A percentile compares a stretch with the other conserved stretches of the same genome.
These are phyloP conservation scores for Microplitis mediator DNA, from an alignment of 1,140 invertebrate species.

Conservation along the genomic window DNA sequence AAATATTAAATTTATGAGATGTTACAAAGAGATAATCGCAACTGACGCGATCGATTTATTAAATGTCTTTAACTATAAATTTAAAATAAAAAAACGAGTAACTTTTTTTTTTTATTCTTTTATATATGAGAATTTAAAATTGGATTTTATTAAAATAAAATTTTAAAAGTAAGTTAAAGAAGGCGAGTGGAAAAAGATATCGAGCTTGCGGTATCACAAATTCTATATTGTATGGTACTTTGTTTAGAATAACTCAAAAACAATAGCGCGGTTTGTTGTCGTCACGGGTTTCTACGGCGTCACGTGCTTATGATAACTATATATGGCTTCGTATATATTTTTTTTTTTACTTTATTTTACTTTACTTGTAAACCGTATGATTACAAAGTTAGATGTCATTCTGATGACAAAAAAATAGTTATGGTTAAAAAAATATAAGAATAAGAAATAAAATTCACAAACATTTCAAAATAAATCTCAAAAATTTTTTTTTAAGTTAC, in stretches of 20 bases:
- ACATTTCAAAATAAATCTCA: too few relatives aligned
- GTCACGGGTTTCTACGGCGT: slow-evolving; percentile 45
- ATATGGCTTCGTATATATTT: slow-evolving; percentile 9
- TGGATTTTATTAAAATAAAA: neutral
- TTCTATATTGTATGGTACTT: neutral
- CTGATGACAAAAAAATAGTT: neutral
- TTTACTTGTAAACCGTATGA: neutral
- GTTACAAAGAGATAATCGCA: too few relatives aligned
- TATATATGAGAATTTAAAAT: neutral
- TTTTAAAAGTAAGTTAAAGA: slow-evolving; percentile 19
- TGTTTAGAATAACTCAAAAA: slow-evolving; percentile 58
- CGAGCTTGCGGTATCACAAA: slow-evolving; percentile 32
- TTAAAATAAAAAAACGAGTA: neutral
- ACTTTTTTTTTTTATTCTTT: neutral
- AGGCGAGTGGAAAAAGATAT: slow-evolving; percentile 21
- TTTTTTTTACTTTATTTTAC: neutral
- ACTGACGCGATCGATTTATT: too few relatives aligned
- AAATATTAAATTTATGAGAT: too few relatives aligned
- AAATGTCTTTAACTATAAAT: neutral
- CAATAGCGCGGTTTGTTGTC: slow-evolving; percentile 48
- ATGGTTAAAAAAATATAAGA: neutral
- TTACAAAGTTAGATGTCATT: neutral
- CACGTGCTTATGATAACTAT: slow-evolving; percentile 54
- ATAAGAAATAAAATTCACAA: neutral
- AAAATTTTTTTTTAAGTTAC: too few relatives aligned